phyloP scores from a whole-genome alignment of 1,140 invertebrate genomes.

The Scaptomyza graminum region DNA sequence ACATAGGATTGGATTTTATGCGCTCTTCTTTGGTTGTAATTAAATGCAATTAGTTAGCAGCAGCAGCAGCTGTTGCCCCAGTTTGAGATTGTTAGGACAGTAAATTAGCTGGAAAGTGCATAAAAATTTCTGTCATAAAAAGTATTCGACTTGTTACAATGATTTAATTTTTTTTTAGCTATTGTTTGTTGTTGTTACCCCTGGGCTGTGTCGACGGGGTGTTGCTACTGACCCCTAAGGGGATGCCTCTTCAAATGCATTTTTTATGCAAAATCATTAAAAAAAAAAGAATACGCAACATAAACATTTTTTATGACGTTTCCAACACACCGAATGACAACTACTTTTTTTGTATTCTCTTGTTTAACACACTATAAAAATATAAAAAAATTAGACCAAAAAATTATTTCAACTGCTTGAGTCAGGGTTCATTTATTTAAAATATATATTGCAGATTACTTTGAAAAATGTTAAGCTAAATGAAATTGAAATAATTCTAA shows the following conservation, averaged over 20 bases:
- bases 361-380: slow-evolving; percentile 38
- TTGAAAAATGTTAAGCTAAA: no score
- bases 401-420: slow-evolving; percentile 13
- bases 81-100: slow-evolving; percentile 10
- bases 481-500: no score
- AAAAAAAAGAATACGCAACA: slow-evolving; percentile 3
- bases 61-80: slow-evolving; percentile 44
- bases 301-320: slow-evolving; percentile 52
- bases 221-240: slow-evolving; percentile 30
- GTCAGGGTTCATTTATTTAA: neutral
- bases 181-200: slow-evolving; percentile 29
- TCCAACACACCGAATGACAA: slow-evolving; percentile 62
- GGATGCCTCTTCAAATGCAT: slow-evolving; percentile 43
- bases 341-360: slow-evolving; percentile 42
- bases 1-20: slow-evolving; percentile 31
- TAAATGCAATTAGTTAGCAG: slow-evolving; percentile 49
- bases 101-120: slow-evolving; percentile 63
- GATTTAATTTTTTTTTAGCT: slow-evolving; percentile 41
- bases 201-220: slow-evolving; percentile 33
- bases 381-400: neutral
- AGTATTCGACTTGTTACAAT: slow-evolving; percentile 45
- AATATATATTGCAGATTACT: no score
- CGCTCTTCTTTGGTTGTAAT: slow-evolving; percentile 35
- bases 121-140: slow-evolving; percentile 63
- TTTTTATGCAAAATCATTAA: slow-evolving; percentile 59